Evolutionary conservation across 2,113 vertebrate genomes (phyloP), one percentile per base, ranked within the genome.

Genomic region (Chaetura pelagica): DNA sequence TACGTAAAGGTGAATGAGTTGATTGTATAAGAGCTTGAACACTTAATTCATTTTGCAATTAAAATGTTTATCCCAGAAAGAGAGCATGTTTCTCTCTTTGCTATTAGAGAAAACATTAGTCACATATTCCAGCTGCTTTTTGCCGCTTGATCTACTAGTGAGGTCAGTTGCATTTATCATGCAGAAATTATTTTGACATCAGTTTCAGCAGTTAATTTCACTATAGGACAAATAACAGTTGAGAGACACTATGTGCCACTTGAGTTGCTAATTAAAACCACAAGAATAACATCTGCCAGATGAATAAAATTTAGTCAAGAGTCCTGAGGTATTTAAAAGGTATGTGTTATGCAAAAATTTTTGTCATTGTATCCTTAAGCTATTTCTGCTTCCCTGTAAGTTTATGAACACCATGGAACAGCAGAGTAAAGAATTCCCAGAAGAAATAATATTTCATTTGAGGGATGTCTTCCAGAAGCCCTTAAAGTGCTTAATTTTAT

Each of bases 151-250:
- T 95, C 87, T 97, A n/a, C 87, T 76, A 94, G 90, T 67, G 94
- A 97, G 95, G 93, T 96, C 96, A 96, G 92, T 58, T 86, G 90
- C 54, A 71, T 96, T 96, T 97, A 89, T 92, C 76, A 85, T 68
- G 91, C 84, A 96, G 90, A 88, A 94, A 84, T 95, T 42, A 90
- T 90, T 95, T 68, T 90, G 75, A 90, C 90, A 93, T 94, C 68
- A 64, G 90, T 91, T 91, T 94, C 82, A 90, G 85, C 92, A 92
- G 76, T 77, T 94, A 88, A 93, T 94, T 93, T 96, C 96, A 84
- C 88, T 88, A 72, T 68, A 87, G 92, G 85, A 93, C 73, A 87
- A 93, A 78, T 90, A 91, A 55, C 59, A 87, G 44, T 79, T 77
- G 55, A 94, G 74, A 87, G 92, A 32, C 73, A 66, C 40, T 13